phyloP scores from a whole-genome alignment of 2,113 vertebrate species.

The Dromiciops gliroides region DNA sequence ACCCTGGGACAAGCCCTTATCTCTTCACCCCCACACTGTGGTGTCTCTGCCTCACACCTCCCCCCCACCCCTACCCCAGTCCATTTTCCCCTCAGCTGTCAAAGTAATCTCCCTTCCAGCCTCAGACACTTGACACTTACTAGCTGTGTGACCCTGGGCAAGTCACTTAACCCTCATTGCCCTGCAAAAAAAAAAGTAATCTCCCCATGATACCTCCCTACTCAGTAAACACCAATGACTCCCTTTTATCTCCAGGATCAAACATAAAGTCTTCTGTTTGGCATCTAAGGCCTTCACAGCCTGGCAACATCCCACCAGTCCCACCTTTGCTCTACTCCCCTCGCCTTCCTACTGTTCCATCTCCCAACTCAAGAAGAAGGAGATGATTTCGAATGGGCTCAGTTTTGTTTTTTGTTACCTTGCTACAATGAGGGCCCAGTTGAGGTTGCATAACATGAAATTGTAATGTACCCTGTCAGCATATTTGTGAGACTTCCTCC shows the following conservation, averaged over 20 bases:
- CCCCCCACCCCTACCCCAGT: too few relatives aligned
- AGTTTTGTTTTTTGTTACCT: neutral
- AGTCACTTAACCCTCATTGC: too few relatives aligned
- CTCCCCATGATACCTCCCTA: neutral
- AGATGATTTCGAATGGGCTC: neutral
- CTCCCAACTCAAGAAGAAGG: neutral
- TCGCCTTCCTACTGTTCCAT: neutral
- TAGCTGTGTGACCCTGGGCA: too few relatives aligned
- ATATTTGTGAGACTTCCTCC: neutral
- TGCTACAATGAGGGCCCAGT: neutral
- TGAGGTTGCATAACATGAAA: neutral
- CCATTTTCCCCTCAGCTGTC: neutral
- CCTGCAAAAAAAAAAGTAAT: too few relatives aligned
- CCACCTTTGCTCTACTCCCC: neutral
- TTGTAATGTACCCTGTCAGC: neutral
- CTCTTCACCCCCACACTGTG: neutral
- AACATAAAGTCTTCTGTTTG: neutral
- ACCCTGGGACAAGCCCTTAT: neutral
- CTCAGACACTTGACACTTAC: too few relatives aligned
- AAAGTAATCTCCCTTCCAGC: neutral
- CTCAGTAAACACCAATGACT: neutral
- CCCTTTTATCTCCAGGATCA: neutral
- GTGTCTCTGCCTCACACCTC: neutral
- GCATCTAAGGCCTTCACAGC: neutral
- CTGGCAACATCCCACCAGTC: neutral